Percentiles rank a stretch among this genome's conserved stretches.
Evolutionary conservation across 2,888 invertebrate genomes (phyloP).

Genomic region (Lampropteryx suffumata): DNA sequence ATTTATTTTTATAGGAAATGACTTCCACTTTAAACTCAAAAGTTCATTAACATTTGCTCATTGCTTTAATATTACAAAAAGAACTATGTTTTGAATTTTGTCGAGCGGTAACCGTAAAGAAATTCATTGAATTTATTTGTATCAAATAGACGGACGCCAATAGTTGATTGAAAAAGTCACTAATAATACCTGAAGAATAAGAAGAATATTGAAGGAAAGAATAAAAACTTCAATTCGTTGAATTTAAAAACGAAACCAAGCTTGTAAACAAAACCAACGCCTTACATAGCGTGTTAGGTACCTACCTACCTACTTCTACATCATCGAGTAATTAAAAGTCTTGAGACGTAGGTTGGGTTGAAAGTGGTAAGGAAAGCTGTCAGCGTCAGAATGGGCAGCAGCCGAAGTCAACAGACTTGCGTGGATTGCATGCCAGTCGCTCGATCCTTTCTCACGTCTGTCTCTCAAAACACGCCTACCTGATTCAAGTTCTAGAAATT

Average conservation of each 20-base stretch:
- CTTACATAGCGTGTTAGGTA: background rate
- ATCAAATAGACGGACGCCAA: too few species aligned
- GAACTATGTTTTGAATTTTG: background rate
- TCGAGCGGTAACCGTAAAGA: background rate
- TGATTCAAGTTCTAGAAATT: too few species aligned
- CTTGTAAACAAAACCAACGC: background rate
- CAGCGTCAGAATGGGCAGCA: conserved; percentile 64
- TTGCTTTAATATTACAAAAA: background rate
- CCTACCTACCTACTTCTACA: background rate
- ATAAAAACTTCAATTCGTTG: too few species aligned
- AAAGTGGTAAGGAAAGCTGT: conserved; percentile 78
- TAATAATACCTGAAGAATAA: too few species aligned
- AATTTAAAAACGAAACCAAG: too few species aligned
- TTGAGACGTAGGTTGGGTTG: conserved; percentile 59
- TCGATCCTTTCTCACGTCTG: conserved; percentile 30
- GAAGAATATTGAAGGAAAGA: too few species aligned
- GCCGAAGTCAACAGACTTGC: conserved; percentile 42
- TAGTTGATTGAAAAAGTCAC: too few species aligned
- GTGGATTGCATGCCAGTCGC: conserved; percentile 50
- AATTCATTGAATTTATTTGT: background rate
- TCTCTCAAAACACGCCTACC: conserved; percentile 34
- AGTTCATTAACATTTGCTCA: background rate
- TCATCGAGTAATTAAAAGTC: conserved; percentile 65
- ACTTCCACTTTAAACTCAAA: conserved; percentile 7
- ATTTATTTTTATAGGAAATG: conserved; percentile 11